phyloP scores from a whole-genome alignment of 2,797 vertebrate species.

The Neosilurus hyrtlii region DNA sequence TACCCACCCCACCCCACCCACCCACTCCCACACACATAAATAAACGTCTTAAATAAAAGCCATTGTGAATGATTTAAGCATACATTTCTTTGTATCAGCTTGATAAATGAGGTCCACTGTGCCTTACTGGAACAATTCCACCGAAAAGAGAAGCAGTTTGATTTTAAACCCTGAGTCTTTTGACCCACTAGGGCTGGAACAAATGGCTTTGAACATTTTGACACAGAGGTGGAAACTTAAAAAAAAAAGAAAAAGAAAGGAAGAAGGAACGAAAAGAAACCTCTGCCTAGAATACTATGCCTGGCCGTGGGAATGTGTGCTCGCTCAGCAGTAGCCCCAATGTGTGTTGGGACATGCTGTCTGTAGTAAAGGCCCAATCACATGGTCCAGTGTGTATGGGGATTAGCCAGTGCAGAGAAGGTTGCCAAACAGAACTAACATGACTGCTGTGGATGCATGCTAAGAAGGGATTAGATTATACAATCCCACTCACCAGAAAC shows the following conservation, averaged over 20 bases:
- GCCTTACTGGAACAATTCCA: conserved; percentile 4
- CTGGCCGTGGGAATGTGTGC: conserved; percentile 17
- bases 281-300: neutral
- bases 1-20: no score
- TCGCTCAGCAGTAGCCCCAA: conserved; percentile 23
- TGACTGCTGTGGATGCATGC: neutral
- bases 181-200: neutral
- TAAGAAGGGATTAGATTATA: neutral
- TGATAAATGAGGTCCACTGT: conserved; percentile 5
- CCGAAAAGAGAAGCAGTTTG: conserved; percentile 5
- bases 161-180: neutral
- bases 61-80: neutral
- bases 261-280: no score
- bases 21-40: no score
- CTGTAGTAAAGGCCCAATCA: conserved; percentile 30
- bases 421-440: no score
- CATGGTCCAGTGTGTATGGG: conserved; percentile 22
- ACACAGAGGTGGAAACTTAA: conserved; percentile 2
- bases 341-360: conserved; percentile 28
- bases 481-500: neutral
- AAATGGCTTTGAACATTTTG: neutral
- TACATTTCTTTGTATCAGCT: neutral
- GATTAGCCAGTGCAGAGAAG: conserved; percentile 40
- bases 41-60: neutral
- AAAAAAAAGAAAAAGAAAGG: no score